Base-by-base conservation (phyloP, 2,888 invertebrate species). In the Nomada lathburiana region DNA sequence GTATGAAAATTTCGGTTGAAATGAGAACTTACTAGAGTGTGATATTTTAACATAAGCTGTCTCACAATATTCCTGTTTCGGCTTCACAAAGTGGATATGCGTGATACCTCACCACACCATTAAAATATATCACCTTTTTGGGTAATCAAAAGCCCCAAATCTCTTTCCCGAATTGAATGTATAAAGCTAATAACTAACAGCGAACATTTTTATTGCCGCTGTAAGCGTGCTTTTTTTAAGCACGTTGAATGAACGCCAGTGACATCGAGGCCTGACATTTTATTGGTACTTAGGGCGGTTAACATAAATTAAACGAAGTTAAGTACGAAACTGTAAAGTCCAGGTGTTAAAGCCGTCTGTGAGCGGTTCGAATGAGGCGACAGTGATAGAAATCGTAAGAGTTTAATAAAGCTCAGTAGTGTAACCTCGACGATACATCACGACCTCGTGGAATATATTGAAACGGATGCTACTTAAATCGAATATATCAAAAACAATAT, bases 51-150 rank as follows among this genome's bases (percentile, higher is more conserved):
- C 9, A 36, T 29, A 53, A 53, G 53, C 18, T 13, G 60, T 26
- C 73, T 81, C 68, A 70, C 67, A 65, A 52, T 71, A 64, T 79
- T 42, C 75, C 73, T 84, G 76, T 71, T 67, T 67, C 10, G 63
- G 42, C 26, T 23, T 1, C 11, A 47, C 65, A 60, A 70, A 62
- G 50, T 18, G 59, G 71, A 72, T 85, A 80, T 74, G 82, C 65
- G 80, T 50, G 47, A 42, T 57, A 69, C 55, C 82, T 87, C 86
- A 86, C 76, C 83, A 79, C 65, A 47, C 64, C 76, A 84, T 88
- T 83, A 83, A 85, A 83, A n/a, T 26, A 69, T 62, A 64, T 60
- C 63, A 70, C 11, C 60, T 42, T 20, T 47, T 55, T n/a, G 44
- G 20, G 29, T 44, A 64, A 77, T 77, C 50, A 23, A 72, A 60